Percentiles rank a stretch among this genome's conserved stretches.
phyloP scores from a whole-genome alignment of 2,113 vertebrate genomes.

The Laticauda colubrina region DNA sequence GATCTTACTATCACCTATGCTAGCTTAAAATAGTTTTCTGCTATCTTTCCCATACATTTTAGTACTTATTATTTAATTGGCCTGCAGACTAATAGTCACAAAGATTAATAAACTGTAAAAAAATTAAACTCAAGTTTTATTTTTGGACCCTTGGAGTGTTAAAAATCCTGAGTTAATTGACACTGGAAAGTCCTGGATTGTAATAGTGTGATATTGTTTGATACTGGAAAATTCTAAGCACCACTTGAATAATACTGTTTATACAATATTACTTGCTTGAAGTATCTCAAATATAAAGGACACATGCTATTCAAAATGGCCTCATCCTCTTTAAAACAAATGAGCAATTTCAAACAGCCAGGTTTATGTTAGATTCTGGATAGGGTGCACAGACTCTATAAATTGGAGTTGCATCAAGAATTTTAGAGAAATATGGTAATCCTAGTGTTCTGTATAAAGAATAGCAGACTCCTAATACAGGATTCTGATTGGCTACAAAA shows the following conservation, averaged over 20 bases:
- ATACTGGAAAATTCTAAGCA: slow-evolving; percentile 44
- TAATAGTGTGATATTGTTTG: slow-evolving; percentile 11
- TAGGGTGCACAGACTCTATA: neutral
- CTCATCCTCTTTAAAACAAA: neutral
- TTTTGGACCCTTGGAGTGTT: neutral
- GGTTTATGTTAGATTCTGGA: neutral
- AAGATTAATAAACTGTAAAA: neutral
- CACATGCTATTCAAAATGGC: neutral
- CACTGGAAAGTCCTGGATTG: neutral
- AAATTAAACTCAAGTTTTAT: neutral
- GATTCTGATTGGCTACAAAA: no score
- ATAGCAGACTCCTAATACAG: no score
- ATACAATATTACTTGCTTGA: neutral
- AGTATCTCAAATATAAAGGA: neutral
- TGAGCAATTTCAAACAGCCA: neutral
- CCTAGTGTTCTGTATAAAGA: no score
- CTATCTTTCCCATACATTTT: neutral
- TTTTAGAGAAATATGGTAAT: neutral
- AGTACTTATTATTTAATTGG: neutral
- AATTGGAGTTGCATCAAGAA: neutral
- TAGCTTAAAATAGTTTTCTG: neutral
- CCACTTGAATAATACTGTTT: slow-evolving; percentile 40
- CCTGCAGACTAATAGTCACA: neutral
- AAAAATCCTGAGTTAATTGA: neutral
- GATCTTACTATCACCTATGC: neutral